A percentile compares a stretch with the other conserved stretches of the same genome.
Conservation (phyloP, 2,888 invertebrate species). For the Caenorhabditis angaria region DNA sequence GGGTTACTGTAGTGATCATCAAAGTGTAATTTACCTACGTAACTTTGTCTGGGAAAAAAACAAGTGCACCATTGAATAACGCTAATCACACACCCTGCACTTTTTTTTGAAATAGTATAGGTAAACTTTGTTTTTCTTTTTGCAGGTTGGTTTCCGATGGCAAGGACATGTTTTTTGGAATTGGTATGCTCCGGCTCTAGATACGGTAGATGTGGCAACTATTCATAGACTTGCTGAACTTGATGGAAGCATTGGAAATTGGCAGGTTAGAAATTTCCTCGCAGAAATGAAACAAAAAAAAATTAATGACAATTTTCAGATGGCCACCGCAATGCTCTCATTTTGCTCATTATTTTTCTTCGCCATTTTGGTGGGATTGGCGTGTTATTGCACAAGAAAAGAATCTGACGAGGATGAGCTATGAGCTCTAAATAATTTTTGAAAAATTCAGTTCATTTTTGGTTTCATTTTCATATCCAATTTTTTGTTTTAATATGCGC, state of each 20-base stretch:
- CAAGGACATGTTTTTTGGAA: slow-evolving; percentile 72
- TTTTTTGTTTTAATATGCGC: not conserved
- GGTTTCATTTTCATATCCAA: not conserved
- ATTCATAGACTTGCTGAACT: slow-evolving; percentile 65
- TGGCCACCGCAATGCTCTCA: slow-evolving; percentile 72
- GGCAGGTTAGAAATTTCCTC: slow-evolving; percentile 62
- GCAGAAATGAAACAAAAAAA: slow-evolving; percentile 4
- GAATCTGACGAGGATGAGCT: slow-evolving; percentile 70
- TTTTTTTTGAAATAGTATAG: not conserved
- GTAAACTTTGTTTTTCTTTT: not conserved
- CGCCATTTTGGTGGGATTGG: slow-evolving; percentile 72
- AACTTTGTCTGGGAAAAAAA: slow-evolving; percentile 2
- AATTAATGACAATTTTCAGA: slow-evolving; percentile 48
- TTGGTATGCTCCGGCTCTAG: slow-evolving; percentile 68
- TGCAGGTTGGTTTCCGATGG: slow-evolving; percentile 66
- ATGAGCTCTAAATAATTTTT: slow-evolving; percentile 54
- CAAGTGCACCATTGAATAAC: no score
- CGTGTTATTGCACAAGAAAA: slow-evolving; percentile 72
- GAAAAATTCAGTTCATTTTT: not conserved
- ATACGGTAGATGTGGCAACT: slow-evolving; percentile 72
- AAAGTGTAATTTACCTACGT: no score
- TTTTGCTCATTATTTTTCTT: slow-evolving; percentile 72
- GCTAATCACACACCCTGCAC: no score
- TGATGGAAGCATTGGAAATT: slow-evolving; percentile 70
- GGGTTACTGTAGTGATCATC: no score